Evolutionary conservation across 2,797 vertebrate species (phyloP).

Genomic region (Brachymystax lenok): DNA sequence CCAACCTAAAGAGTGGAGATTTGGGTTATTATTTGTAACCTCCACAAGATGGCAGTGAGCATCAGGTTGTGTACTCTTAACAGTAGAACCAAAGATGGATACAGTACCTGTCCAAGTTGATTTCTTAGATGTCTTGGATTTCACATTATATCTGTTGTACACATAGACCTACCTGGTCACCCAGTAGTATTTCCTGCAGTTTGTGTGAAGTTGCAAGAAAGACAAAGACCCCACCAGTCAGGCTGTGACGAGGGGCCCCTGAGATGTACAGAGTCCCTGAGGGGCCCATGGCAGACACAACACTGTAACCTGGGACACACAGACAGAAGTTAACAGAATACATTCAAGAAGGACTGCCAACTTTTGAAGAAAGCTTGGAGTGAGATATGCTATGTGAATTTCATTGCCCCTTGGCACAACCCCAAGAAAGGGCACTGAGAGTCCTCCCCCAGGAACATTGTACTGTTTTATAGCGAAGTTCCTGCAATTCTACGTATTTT

Average conservation of each 20-base stretch:
- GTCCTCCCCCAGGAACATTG: too few relatives aligned
- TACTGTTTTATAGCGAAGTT: too few relatives aligned
- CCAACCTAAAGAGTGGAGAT: conserved; percentile 64
- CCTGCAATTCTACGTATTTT: too few relatives aligned
- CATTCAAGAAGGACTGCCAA: too few relatives aligned
- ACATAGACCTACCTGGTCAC: conserved; percentile 71
- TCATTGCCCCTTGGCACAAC: too few relatives aligned
- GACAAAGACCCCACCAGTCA: conserved; percentile 72
- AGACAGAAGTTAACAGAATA: conserved; percentile 2
- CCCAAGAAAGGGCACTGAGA: too few relatives aligned
- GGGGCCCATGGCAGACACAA: conserved; percentile 47
- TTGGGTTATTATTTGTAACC: background rate
- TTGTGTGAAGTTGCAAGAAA: conserved; percentile 50
- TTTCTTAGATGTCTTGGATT: background rate
- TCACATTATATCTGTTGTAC: too few relatives aligned
- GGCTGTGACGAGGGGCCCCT: conserved; percentile 73
- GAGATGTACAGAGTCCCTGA: conserved; percentile 59
- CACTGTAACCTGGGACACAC: conserved; percentile 72
- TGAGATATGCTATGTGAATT: too few relatives aligned
- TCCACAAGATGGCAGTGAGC: background rate
- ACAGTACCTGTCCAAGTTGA: background rate
- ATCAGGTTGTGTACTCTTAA: background rate
- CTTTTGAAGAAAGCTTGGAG: too few relatives aligned
- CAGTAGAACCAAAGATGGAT: background rate
- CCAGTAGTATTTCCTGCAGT: conserved; percentile 56